phyloP scores from a whole-genome alignment of 2,113 vertebrate species.

The Chlamydotis undulata region DNA sequence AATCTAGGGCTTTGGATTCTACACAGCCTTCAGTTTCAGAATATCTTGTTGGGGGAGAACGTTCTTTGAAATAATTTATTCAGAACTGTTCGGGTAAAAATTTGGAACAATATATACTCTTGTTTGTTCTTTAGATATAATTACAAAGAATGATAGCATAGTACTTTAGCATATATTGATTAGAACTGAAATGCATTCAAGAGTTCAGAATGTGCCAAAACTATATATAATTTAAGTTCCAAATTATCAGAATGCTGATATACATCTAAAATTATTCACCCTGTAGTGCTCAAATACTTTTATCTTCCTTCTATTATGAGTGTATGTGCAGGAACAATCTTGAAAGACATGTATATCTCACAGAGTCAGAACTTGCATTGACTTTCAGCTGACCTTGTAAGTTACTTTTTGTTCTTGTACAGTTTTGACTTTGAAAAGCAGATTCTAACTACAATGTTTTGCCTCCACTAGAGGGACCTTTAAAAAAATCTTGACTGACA shows the following conservation, averaged over 20 bases:
- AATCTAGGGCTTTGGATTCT: not conserved
- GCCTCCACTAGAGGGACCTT: not conserved
- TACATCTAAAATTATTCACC: not conserved
- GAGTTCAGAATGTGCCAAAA: not conserved
- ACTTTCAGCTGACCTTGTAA: slow-evolving; percentile 31
- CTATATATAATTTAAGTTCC: not conserved
- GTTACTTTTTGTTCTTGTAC: not conserved
- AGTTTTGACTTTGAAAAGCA: slow-evolving; percentile 6
- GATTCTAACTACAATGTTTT: slow-evolving; percentile 7
- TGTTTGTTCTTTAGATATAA: not conserved
- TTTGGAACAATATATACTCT: not conserved
- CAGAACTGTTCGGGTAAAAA: not conserved
- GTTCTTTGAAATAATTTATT: not conserved
- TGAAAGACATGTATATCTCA: not conserved
- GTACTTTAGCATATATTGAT: not conserved
- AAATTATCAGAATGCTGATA: not conserved
- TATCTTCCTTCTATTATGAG: not conserved
- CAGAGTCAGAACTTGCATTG: not conserved
- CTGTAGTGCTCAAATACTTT: not conserved
- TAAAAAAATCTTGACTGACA: slow-evolving; percentile 10
- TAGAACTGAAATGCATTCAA: not conserved
- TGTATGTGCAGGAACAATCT: not conserved
- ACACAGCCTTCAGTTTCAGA: not conserved
- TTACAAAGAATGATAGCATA: not conserved
- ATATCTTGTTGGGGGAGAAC: not conserved